Conservation (phyloP, 1,140 invertebrate species). For the Cydia fagiglandana region DNA sequence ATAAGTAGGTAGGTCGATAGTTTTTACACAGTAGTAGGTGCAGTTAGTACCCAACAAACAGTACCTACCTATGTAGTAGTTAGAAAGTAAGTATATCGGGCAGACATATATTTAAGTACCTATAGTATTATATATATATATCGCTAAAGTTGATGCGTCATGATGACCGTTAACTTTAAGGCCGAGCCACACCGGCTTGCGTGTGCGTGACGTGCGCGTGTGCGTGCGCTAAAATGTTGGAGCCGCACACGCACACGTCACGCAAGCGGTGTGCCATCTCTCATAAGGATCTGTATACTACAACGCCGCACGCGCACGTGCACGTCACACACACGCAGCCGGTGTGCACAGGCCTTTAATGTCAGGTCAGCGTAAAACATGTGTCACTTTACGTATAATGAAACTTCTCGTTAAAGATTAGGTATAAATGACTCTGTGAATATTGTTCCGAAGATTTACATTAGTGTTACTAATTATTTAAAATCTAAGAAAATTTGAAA, state of each 20-base stretch:
- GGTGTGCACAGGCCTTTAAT: no score
- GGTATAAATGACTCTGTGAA: background rate
- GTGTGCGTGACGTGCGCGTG: no score
- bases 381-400: background rate
- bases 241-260: no score
- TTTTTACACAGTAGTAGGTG: background rate
- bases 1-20: background rate
- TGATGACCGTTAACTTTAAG: no score
- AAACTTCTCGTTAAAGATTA: background rate
- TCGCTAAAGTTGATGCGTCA: background rate
- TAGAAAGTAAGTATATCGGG: background rate
- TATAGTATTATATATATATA: background rate
- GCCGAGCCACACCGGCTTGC: no score
- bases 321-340: no score
- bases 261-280: no score
- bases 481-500: constrained; percentile 51
- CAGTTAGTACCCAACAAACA: background rate
- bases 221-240: no score
- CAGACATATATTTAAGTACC: background rate
- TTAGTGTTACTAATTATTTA: background rate
- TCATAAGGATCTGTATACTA: no score
- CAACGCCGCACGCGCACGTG: no score
- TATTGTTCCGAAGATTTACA: background rate
- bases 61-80: background rate
- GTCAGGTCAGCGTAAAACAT: background rate